phyloP scores from a whole-genome alignment of 2,113 vertebrate species.

The Benitochromis conjunctus region DNA sequence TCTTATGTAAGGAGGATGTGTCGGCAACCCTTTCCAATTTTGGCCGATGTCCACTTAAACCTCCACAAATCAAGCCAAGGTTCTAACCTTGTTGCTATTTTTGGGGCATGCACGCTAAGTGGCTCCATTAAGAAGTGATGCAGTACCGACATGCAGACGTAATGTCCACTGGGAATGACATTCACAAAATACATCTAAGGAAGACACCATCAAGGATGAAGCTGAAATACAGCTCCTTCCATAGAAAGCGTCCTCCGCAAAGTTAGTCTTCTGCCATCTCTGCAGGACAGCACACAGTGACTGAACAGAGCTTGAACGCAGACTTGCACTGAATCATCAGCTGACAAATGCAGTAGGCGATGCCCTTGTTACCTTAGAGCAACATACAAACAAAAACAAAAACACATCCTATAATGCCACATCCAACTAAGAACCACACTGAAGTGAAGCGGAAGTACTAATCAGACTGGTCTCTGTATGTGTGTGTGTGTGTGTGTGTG shows the following conservation, averaged over 20 bases:
- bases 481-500: not conserved
- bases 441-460: not conserved
- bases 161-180: not conserved
- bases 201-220: not conserved
- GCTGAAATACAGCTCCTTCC: not conserved
- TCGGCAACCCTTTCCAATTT: constrained; percentile 18
- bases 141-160: not conserved
- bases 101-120: not conserved
- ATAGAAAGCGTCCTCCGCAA: not conserved
- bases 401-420: not conserved
- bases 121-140: not conserved
- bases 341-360: constrained; percentile 9
- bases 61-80: constrained; percentile 1
- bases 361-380: constrained; percentile 6
- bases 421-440: not conserved
- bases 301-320: constrained; percentile 11
- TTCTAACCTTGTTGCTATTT: constrained; percentile 38
- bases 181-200: not conserved
- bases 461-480: not conserved
- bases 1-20: constrained; percentile 8
- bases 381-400: not conserved
- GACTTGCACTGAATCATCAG: constrained; percentile 43
- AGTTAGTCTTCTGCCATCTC: not conserved
- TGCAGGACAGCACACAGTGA: constrained; percentile 5
- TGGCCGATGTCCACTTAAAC: constrained; percentile 40